Evolutionary conservation across 2,888 invertebrate genomes (phyloP).

Genomic region (Fissipunctia ypsillon): DNA sequence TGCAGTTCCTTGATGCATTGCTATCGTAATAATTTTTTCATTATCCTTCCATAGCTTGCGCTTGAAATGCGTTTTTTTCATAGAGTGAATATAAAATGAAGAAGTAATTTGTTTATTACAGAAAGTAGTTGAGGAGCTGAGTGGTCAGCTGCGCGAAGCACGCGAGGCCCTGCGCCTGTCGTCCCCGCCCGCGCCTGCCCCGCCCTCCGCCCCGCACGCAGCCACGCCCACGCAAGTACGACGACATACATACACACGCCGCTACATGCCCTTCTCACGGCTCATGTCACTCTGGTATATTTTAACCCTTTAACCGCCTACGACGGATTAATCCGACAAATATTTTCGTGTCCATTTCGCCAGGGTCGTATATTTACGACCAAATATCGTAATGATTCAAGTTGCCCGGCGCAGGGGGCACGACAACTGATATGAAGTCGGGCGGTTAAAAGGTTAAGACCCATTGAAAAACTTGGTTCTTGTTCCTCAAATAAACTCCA

Average conservation of each 20-base stretch:
- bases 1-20: neutral
- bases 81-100: too few species aligned
- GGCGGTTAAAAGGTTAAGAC: too few species aligned
- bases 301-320: too few species aligned
- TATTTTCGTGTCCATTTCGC: too few species aligned
- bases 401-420: too few species aligned
- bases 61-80: neutral
- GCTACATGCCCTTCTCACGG: neutral
- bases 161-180: constrained; percentile 92
- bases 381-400: too few species aligned
- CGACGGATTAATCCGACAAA: too few species aligned
- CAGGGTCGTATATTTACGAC: too few species aligned
- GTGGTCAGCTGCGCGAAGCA: constrained; percentile 94
- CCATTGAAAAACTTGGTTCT: neutral
- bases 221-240: constrained; percentile 81
- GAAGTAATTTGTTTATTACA: constrained; percentile 73
- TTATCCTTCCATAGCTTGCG: neutral
- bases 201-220: constrained; percentile 79
- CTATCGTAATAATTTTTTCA: neutral
- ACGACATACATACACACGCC: constrained; percentile 10
- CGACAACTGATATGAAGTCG: too few species aligned
- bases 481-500: neutral
- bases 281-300: constrained; percentile 10
- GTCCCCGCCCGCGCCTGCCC: constrained; percentile 85
- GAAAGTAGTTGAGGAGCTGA: constrained; percentile 94